A percentile compares a stretch with the other conserved stretches of the same genome.
Evolutionary conservation across 2,113 vertebrate genomes (phyloP).

Genomic region (Pipra filicauda): DNA sequence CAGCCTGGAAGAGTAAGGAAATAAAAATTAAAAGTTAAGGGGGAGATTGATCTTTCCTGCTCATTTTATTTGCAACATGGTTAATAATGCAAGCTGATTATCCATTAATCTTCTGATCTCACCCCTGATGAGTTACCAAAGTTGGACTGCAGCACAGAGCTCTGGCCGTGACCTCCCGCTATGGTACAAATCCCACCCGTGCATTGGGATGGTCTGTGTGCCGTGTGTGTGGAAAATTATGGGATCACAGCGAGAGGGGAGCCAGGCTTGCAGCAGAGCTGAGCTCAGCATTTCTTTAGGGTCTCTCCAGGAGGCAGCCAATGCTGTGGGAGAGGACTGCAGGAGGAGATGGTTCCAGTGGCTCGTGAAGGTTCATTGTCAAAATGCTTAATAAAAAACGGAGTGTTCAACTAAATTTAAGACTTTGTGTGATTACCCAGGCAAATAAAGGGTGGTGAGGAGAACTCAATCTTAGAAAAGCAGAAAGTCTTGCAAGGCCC

Average conservation of each 20-base stretch:
- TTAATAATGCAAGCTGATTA: background rate
- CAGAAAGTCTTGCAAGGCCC: background rate
- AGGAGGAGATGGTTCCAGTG: background rate
- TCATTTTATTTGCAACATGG: background rate
- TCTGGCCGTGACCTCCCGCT: background rate
- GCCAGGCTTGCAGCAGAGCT: background rate
- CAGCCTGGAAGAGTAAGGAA: background rate
- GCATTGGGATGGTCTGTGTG: rapidly evolving
- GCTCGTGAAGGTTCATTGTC: background rate
- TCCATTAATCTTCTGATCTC: background rate
- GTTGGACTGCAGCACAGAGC: background rate
- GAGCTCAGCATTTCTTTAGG: background rate
- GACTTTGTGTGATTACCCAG: background rate
- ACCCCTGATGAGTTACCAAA: background rate
- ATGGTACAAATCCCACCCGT: background rate
- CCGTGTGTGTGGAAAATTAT: background rate
- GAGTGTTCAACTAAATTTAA: background rate
- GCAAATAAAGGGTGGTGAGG: background rate
- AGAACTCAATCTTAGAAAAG: background rate
- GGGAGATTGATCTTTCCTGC: background rate
- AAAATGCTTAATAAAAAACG: background rate
- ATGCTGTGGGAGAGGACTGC: background rate
- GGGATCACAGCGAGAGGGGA: background rate
- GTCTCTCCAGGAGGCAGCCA: background rate
- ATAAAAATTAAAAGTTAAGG: background rate